Evolutionary conservation across 2,797 vertebrate species (phyloP).

Genomic region (Cynopterus sphinx): DNA sequence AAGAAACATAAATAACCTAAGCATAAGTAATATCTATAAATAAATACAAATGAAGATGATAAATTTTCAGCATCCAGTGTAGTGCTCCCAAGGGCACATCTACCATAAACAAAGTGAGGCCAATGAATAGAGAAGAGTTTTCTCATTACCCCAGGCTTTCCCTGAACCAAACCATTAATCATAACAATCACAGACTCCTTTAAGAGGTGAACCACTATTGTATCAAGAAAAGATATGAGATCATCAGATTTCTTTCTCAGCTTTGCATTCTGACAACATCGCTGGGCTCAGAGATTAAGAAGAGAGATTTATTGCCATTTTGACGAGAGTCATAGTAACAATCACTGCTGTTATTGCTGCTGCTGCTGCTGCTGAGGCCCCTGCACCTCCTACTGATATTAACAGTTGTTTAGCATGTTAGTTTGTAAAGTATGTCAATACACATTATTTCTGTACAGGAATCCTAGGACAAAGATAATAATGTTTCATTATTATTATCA

Average conservation of each 20-base stretch:
- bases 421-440: background rate
- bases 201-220: background rate
- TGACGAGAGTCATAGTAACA: background rate
- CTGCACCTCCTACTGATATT: background rate
- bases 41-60: background rate
- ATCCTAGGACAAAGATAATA: background rate
- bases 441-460: background rate
- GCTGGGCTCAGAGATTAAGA: background rate
- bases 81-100: background rate
- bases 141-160: background rate
- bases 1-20: background rate
- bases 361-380: background rate
- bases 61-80: background rate
- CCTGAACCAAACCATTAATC: background rate
- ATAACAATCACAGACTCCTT: background rate
- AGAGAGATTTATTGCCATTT: background rate
- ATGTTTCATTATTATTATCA: background rate
- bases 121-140: background rate
- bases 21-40: background rate
- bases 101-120: background rate
- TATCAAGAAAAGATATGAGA: background rate
- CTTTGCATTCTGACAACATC: background rate
- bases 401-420: background rate
- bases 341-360: too few relatives aligned
- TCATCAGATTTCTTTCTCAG: background rate